phyloP scores from a whole-genome alignment of 1,140 invertebrate species.

The Trissolcus basalis region DNA sequence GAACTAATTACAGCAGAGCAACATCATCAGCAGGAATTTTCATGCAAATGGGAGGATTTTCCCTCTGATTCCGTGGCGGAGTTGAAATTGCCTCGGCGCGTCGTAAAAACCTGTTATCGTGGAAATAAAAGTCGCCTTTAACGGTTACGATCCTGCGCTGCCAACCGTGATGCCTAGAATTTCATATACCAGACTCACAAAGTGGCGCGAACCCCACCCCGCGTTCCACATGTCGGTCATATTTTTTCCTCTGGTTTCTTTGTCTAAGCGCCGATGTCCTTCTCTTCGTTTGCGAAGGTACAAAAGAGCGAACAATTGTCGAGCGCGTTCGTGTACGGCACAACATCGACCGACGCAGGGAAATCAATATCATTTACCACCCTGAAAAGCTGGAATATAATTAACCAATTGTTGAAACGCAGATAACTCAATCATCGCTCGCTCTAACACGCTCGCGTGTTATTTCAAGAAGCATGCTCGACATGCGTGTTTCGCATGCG shows the following conservation, averaged over 20 bases:
- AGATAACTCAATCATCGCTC: slow-evolving; percentile 49
- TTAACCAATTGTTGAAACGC: slow-evolving; percentile 58
- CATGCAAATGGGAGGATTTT: too few relatives aligned
- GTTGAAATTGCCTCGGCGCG: too few relatives aligned
- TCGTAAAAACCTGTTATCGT: too few relatives aligned
- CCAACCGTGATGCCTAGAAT: slow-evolving; percentile 30
- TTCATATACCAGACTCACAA: slow-evolving; percentile 24
- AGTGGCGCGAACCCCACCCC: not conserved
- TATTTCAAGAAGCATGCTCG: slow-evolving; percentile 32
- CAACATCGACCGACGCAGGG: too few relatives aligned
- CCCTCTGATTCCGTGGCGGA: too few relatives aligned
- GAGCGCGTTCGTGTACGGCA: slow-evolving; percentile 9
- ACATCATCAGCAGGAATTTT: too few relatives aligned
- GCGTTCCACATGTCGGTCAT: not conserved
- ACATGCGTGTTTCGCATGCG: not conserved
- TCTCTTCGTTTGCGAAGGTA: too few relatives aligned
- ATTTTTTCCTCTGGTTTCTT: too few relatives aligned
- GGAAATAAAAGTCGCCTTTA: not conserved
- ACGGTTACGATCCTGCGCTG: slow-evolving; percentile 29
- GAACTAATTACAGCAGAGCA: too few relatives aligned
- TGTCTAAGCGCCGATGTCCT: too few relatives aligned
- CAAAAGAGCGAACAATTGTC: slow-evolving; percentile 20
- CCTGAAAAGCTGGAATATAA: slow-evolving; percentile 59
- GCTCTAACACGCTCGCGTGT: slow-evolving; percentile 12
- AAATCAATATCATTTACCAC: slow-evolving; percentile 56